phyloP scores from a whole-genome alignment of 2,888 invertebrate species.

The Drosophila hamatofila region DNA sequence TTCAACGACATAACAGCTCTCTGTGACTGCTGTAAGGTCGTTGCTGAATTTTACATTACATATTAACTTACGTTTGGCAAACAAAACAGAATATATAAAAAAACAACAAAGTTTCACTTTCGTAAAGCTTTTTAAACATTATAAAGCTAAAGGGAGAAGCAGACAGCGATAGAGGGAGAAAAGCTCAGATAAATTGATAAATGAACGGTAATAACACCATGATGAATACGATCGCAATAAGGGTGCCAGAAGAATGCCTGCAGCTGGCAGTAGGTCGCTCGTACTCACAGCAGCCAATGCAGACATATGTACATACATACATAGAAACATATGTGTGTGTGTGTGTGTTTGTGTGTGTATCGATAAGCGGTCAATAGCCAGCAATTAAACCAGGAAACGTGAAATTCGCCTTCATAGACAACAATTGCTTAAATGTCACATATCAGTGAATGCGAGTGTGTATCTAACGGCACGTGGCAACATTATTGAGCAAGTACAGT shows the following conservation, averaged over 20 bases:
- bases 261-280: slow-evolving; percentile 23
- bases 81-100: slow-evolving; percentile 13
- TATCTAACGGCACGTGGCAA: not conserved
- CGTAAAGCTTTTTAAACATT: slow-evolving; percentile 2
- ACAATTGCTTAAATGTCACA: slow-evolving; percentile 53
- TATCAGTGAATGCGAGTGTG: not conserved
- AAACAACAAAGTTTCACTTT: slow-evolving; percentile 36
- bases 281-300: slow-evolving; percentile 1
- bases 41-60: slow-evolving; percentile 40
- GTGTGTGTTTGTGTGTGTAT: not conserved
- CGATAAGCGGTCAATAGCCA: slow-evolving; percentile 55
- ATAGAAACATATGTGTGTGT: not conserved
- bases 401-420: slow-evolving; percentile 44
- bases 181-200: slow-evolving; percentile 1
- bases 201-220: not conserved
- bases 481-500: slow-evolving; percentile 11
- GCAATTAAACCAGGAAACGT: slow-evolving; percentile 58
- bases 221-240: slow-evolving; percentile 8
- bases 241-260: slow-evolving; percentile 34
- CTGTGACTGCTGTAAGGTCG: slow-evolving; percentile 34
- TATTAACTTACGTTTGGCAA: slow-evolving; percentile 15
- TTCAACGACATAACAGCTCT: slow-evolving; percentile 68
- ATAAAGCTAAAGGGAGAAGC: not conserved
- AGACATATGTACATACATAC: not conserved
- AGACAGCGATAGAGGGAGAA: not conserved